phyloP scores from a whole-genome alignment of 37 sponge, comb jelly and placozoan genomes.

The Beroe ovata region DNA sequence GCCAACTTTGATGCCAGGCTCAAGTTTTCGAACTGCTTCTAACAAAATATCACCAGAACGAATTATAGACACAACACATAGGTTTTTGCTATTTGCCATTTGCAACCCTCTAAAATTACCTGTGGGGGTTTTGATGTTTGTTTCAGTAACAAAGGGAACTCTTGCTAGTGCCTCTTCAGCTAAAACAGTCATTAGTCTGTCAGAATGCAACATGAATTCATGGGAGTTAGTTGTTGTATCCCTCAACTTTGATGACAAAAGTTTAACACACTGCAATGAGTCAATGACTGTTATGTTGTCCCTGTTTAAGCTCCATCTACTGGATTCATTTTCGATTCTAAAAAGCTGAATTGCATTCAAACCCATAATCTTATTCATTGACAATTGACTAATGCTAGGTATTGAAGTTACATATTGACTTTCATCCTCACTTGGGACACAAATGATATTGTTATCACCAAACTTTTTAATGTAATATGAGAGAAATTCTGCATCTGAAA shows the following conservation, averaged over 20 bases:
- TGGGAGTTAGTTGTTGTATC: background rate
- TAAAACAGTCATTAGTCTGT: conserved; percentile 28
- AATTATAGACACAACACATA: conserved; percentile 65
- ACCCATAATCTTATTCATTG: background rate
- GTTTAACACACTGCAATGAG: background rate
- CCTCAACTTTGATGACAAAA: conserved; percentile 21
- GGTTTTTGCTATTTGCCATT: background rate
- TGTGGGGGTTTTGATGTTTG: conserved; percentile 11
- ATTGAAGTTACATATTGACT: background rate
- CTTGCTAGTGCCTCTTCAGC: conserved; percentile 44
- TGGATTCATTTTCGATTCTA: background rate
- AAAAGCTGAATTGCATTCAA: conserved; percentile 18
- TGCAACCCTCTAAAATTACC: conserved; percentile 26
- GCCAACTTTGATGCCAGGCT: conserved; percentile 44
- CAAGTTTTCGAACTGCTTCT: conserved; percentile 22
- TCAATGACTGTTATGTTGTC: background rate
- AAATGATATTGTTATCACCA: conserved; percentile 4
- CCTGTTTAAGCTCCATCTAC: background rate
- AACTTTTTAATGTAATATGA: background rate
- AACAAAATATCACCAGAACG: conserved; percentile 49
- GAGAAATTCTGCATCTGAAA: background rate
- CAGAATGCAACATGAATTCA: conserved; percentile 49
- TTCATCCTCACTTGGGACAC: background rate
- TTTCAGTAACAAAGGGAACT: background rate
- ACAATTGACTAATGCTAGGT: background rate